Conservation (phyloP, 1,140 invertebrate species). For the Aphelinus certus region DNA sequence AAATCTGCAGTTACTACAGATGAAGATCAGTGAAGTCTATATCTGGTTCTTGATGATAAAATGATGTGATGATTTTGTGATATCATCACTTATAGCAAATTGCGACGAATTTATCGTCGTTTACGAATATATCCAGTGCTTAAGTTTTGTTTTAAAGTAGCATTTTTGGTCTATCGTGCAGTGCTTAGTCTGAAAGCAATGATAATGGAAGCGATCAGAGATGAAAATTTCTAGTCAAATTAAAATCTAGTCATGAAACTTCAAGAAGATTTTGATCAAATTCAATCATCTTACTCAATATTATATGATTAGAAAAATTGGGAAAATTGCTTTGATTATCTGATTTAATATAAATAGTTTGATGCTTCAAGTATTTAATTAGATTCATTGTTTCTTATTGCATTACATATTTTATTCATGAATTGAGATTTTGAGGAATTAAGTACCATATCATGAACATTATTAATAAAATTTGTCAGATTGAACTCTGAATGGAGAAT, state of each 20-base stretch:
- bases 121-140: constrained; percentile 19
- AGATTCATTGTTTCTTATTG: too few species aligned
- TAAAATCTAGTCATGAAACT: constrained; percentile 57
- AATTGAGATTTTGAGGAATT: constrained; percentile 11
- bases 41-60: constrained; percentile 33
- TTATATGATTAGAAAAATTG: too few species aligned
- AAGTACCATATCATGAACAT: constrained; percentile 17
- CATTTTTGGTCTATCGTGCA: constrained; percentile 28
- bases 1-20: constrained; percentile 14
- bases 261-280: constrained; percentile 24
- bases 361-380: too few species aligned
- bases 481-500: constrained; percentile 11
- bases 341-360: constrained; percentile 7
- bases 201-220: constrained; percentile 25
- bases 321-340: constrained; percentile 37
- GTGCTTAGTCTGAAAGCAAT: constrained; percentile 31
- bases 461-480: constrained; percentile 13
- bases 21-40: constrained; percentile 11
- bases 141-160: constrained; percentile 23
- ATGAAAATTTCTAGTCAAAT: constrained; percentile 57
- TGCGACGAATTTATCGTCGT: constrained; percentile 47
- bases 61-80: constrained; percentile 24
- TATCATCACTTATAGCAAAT: constrained; percentile 46
- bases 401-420: constrained; percentile 23
- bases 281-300: too few species aligned